phyloP scores from a whole-genome alignment of 2,113 vertebrate species.

The Halcyon malimbica region DNA sequence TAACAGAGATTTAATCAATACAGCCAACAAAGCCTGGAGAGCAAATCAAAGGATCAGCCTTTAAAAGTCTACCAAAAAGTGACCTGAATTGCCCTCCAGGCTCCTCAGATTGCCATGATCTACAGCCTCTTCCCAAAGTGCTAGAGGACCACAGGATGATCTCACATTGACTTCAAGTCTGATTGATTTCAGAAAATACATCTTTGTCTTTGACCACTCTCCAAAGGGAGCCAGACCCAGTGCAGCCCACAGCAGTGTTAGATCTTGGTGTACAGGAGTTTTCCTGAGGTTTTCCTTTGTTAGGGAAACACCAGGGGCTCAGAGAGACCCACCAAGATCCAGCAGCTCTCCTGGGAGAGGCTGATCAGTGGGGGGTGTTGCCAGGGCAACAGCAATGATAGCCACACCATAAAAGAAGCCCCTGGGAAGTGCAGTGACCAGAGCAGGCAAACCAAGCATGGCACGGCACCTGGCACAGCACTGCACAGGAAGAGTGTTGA shows the following conservation, averaged over 20 bases:
- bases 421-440: no score
- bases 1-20: neutral
- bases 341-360: no score
- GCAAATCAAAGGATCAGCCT: neutral
- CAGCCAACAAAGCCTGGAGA: neutral
- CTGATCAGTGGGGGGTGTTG: no score
- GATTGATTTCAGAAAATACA: neutral
- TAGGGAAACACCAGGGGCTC: no score
- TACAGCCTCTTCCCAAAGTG: neutral
- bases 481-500: no score
- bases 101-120: neutral
- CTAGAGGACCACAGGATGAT: neutral
- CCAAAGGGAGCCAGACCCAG: neutral
- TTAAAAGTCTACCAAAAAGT: neutral
- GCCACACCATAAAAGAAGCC: no score
- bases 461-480: no score
- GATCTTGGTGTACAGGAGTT: neutral
- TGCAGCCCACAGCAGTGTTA: neutral
- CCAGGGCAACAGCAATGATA: no score
- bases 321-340: no score
- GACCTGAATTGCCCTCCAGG: neutral
- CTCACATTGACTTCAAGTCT: neutral
- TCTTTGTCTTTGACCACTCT: neutral
- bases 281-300: neutral
- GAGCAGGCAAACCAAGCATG: no score